Base-by-base conservation (phyloP, 2,113 vertebrate genomes). In the Nycticorax nycticorax region DNA sequence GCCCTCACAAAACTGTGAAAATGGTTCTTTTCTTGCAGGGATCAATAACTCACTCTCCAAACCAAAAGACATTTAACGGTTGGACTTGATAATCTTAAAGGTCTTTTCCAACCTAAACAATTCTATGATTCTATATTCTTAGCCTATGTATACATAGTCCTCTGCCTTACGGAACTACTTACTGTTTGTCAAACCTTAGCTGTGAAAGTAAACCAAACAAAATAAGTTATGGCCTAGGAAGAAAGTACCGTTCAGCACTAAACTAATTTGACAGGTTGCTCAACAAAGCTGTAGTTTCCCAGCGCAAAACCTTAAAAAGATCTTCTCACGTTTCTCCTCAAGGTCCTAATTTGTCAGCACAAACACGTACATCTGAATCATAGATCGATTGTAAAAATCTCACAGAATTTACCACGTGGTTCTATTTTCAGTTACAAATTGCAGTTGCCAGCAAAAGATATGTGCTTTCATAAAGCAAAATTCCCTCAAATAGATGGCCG, bases 31-130 rank as follows among this genome's bases (percentile, higher is more conserved):
- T 92, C 79, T 90, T 86, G 73, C 62, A 85, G 39, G 28, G 66
- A 94, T 97, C 94, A 94, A 93, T 79, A 91, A 80, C 81, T 93
- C 89, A 76, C 71, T 62, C 73, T 87, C 60, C 27, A 88, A 92
- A 93, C 67, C 79, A 92, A 94, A 97, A 21, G 15, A 87, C 78
- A 77, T 13, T 41, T 41, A 41, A 41, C 39, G 12, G 39, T 41
- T 41, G 39, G 39, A 41, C 39, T 41, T 41, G 39, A 41, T 41
- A 41, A 41, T 41, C 39, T 41, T 41, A 41, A 41, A 41, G 39
- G 39, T 41, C 39, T 41, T 41, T 41, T 41, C 39, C 39, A 41
- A 41, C 39, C 39, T 41, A 41, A 41, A 41, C 39, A 13, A 41
- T 13, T 41, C 39, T 41, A 41, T 41, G 39, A 41, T 41, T 41